phyloP scores from a whole-genome alignment of 1,140 invertebrate genomes.

The Arion vulgaris region DNA sequence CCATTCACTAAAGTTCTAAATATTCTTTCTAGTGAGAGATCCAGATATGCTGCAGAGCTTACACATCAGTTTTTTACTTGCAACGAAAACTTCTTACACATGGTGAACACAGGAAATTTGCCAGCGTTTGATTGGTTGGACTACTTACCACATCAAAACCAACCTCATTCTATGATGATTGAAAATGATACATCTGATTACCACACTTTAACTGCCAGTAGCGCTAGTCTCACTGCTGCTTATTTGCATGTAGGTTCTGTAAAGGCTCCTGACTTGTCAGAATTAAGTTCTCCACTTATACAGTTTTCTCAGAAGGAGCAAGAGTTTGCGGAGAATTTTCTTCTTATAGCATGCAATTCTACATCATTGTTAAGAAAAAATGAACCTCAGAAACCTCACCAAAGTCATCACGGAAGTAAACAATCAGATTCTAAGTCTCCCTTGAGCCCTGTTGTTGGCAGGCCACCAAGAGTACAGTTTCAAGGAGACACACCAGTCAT shows the following conservation, averaged over 20 bases:
- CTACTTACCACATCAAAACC: conserved; percentile 41
- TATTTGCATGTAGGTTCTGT: conserved; percentile 60
- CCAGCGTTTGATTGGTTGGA: conserved; percentile 64
- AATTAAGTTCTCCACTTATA: conserved; percentile 60
- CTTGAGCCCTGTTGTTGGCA: conserved; percentile 46
- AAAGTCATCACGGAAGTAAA: conserved; percentile 14
- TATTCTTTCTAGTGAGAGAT: conserved; percentile 66
- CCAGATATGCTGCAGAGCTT: conserved; percentile 66
- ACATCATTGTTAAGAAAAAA: conserved; percentile 67
- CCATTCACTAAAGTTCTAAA: conserved; percentile 66
- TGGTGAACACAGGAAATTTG: conserved; percentile 53
- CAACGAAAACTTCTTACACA: conserved; percentile 64
- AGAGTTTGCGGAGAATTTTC: conserved; percentile 69
- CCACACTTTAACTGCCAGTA: conserved; percentile 63
- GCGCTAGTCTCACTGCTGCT: conserved; percentile 59
- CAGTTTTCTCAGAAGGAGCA: conserved; percentile 67
- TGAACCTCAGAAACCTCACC: conserved; percentile 44
- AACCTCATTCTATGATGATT: conserved; percentile 31
- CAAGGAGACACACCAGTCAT: conserved; percentile 59
- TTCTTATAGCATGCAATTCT: conserved; percentile 70
- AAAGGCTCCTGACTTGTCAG: conserved; percentile 62
- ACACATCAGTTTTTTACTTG: conserved; percentile 68
- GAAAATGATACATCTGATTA: conserved; percentile 63
- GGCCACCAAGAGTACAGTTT: conserved; percentile 52
- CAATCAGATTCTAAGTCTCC: conserved; percentile 36